These are phyloP conservation scores for Dipus sagitta DNA, from an alignment of 2,797 vertebrate genomes.

Conservation along the genomic window DNA sequence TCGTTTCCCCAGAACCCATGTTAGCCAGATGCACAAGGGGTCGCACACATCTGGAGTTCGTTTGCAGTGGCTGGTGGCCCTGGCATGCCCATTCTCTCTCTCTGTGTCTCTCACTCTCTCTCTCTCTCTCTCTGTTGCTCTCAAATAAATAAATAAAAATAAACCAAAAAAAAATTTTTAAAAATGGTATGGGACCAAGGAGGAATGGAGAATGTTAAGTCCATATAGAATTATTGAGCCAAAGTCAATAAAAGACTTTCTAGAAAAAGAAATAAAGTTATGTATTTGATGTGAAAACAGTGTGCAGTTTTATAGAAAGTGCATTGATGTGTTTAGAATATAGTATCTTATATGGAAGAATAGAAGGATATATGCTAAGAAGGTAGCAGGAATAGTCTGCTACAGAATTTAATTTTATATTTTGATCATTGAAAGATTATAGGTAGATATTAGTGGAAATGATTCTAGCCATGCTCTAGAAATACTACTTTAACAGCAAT, in stretches of 20 bases:
- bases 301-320: background rate
- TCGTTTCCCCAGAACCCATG: too few species aligned
- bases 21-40: too few species aligned
- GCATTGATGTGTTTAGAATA: slow-evolving; percentile 10
- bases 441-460: background rate
- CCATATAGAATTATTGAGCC: background rate
- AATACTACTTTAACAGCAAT: background rate
- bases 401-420: slow-evolving; percentile 32
- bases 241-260: slow-evolving; percentile 25
- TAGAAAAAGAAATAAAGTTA: slow-evolving; percentile 15
- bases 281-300: background rate
- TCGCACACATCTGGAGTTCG: too few species aligned
- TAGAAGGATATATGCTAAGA: background rate
- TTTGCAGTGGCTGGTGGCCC: too few species aligned
- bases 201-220: background rate
- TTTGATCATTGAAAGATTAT: slow-evolving; percentile 28
- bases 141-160: too few species aligned
- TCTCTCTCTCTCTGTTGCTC: too few species aligned
- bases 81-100: too few species aligned
- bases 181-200: background rate
- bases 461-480: slow-evolving; percentile 6
- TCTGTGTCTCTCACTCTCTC: too few species aligned
- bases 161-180: too few species aligned
- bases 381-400: slow-evolving; percentile 10
- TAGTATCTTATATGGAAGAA: background rate